These are phyloP conservation scores for Sylvilagus floridanus DNA, from an alignment of 2,797 vertebrate genomes.

Conservation along the genomic window DNA sequence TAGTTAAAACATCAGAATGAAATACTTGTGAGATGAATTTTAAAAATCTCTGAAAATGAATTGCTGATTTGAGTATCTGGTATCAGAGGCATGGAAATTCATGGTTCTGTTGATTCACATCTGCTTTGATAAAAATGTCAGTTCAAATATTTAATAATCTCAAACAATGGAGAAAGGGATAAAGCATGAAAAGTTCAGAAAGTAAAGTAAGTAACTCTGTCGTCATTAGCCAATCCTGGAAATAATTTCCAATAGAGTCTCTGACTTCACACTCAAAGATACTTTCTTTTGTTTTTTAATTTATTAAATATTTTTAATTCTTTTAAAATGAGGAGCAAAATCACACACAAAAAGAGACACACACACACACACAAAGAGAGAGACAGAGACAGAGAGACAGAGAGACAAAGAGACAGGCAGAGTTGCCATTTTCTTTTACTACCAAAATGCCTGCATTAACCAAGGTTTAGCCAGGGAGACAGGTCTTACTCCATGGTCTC, in stretches of 20 bases:
- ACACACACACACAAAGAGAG: too few species aligned
- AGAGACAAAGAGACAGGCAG: too few species aligned
- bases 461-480: too few species aligned
- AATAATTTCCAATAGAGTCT: not conserved
- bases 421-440: too few species aligned
- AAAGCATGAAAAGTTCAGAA: not conserved
- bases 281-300: not conserved
- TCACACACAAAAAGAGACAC: too few species aligned
- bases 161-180: not conserved
- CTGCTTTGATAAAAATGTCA: not conserved
- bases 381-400: too few species aligned
- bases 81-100: fast-evolving
- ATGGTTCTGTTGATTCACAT: too few species aligned
- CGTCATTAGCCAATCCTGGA: not conserved
- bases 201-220: not conserved
- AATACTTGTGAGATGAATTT: not conserved
- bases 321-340: too few species aligned
- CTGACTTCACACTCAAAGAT: not conserved
- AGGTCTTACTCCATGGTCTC: too few species aligned
- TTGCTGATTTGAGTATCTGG: not conserved
- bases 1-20: not conserved
- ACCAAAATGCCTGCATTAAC: too few species aligned
- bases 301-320: too few species aligned
- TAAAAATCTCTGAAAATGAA: not conserved
- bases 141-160: not conserved